A percentile compares a stretch with the other conserved stretches of the same genome.
Conservation (phyloP, 2,888 invertebrate genomes). For the Eristalis pertinax region DNA sequence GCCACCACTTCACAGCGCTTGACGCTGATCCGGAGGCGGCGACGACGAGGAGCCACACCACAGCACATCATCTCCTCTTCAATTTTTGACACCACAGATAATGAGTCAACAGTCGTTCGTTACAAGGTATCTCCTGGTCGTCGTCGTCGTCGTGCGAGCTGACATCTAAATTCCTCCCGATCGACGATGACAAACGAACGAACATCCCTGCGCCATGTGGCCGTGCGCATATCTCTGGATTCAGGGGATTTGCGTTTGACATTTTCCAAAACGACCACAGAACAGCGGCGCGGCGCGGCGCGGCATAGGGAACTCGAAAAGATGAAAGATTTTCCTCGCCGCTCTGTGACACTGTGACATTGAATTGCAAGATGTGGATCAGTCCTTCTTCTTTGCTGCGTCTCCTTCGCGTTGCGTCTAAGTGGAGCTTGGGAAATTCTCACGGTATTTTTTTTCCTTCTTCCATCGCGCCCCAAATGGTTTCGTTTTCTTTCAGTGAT, state of each 20-base stretch:
- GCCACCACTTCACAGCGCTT: conserved; percentile 7
- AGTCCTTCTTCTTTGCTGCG: neutral
- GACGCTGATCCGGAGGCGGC: too few relatives aligned
- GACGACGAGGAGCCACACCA: neutral
- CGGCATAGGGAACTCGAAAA: neutral
- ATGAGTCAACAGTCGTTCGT: conserved; percentile 32
- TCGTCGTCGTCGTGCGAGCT: neutral
- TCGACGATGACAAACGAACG: neutral
- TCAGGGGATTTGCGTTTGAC: conserved; percentile 21
- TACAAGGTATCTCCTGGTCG: conserved; percentile 29
- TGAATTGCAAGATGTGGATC: conserved; percentile 68
- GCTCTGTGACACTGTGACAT: conserved; percentile 59
- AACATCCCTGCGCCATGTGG: conserved; percentile 61
- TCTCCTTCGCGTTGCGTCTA: neutral
- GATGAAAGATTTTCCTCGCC: conserved; percentile 37
- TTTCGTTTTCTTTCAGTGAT: conserved; percentile 5
- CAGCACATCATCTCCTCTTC: conserved; percentile 1
- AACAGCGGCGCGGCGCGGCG: neutral
- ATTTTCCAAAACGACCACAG: conserved; percentile 18
- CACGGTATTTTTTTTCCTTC: conserved; percentile 49
- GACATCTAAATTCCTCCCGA: conserved; percentile 59
- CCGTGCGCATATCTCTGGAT: neutral
- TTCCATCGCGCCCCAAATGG: neutral
- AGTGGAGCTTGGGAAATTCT: conserved; percentile 55
- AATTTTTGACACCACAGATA: conserved; percentile 41